Percentiles rank a stretch among this genome's conserved stretches.
These are phyloP conservation scores for Pica pica DNA, from an alignment of 2,113 vertebrate species.

Conservation along the genomic window DNA sequence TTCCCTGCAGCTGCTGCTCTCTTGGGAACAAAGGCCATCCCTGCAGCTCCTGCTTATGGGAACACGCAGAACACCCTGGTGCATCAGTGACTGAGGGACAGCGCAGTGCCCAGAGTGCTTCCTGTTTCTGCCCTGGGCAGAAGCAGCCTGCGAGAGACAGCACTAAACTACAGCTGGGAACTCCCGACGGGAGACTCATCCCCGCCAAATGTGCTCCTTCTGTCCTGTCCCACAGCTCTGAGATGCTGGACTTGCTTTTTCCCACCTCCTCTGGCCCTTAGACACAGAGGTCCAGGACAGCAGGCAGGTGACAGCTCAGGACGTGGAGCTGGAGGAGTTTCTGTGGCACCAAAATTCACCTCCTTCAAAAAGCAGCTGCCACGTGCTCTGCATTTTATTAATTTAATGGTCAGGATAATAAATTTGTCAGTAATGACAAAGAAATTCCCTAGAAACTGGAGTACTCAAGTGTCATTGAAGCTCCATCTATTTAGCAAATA, in stretches of 20 bases:
- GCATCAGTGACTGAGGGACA: background rate
- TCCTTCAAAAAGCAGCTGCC: background rate
- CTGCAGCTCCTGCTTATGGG: background rate
- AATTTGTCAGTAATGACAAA: slow-evolving; percentile 51
- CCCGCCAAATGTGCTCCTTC: background rate
- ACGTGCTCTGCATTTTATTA: background rate
- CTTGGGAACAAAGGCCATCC: background rate
- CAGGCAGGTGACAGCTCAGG: background rate
- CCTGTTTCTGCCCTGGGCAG: background rate
- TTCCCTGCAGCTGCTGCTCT: background rate
- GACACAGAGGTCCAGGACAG: background rate
- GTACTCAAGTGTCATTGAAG: slow-evolving; percentile 51
- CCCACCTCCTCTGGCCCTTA: background rate
- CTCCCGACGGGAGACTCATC: background rate
- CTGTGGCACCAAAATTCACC: background rate
- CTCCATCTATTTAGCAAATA: slow-evolving; percentile 59
- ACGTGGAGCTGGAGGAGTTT: background rate
- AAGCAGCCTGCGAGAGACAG: background rate
- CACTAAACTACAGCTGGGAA: background rate
- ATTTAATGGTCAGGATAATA: slow-evolving; percentile 52
- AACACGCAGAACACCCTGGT: background rate
- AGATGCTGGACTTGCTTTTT: background rate
- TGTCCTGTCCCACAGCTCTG: background rate
- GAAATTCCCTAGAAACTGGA: slow-evolving; percentile 49
- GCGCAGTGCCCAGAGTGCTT: fast-evolving